phyloP scores from a whole-genome alignment of 2,113 vertebrate species.

The Anhinga rufa region DNA sequence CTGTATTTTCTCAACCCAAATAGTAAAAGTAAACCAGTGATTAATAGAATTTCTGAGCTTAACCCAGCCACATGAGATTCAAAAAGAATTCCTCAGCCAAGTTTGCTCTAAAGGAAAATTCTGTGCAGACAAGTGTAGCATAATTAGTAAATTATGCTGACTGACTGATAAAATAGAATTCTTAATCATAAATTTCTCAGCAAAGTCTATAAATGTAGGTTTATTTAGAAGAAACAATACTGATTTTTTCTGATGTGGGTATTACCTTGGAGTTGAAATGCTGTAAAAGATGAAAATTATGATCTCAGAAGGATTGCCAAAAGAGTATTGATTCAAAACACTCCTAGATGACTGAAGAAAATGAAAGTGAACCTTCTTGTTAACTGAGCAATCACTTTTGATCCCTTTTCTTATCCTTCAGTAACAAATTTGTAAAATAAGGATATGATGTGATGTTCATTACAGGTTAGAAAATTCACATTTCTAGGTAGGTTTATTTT shows the following conservation, averaged over 20 bases:
- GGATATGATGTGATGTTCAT: not conserved
- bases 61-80: not conserved
- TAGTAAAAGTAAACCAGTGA: not conserved
- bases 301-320: not conserved
- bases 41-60: not conserved
- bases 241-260: not conserved
- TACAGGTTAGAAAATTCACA: not conserved
- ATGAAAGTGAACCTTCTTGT: not conserved
- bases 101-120: not conserved
- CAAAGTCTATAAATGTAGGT: not conserved
- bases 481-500: not conserved
- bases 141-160: too few species aligned
- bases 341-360: not conserved
- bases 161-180: not conserved
- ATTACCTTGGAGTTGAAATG: not conserved
- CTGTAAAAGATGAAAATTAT: not conserved
- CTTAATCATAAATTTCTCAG: not conserved
- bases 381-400: not conserved
- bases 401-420: not conserved
- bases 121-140: not conserved
- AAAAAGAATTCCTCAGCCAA: not conserved
- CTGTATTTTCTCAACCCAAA: not conserved
- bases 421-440: not conserved
- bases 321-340: not conserved
- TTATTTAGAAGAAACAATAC: not conserved